Evolutionary conservation across 1,140 invertebrate genomes (phyloP), one percentile per base, ranked within the genome.

Genomic region (Apis florea): DNA sequence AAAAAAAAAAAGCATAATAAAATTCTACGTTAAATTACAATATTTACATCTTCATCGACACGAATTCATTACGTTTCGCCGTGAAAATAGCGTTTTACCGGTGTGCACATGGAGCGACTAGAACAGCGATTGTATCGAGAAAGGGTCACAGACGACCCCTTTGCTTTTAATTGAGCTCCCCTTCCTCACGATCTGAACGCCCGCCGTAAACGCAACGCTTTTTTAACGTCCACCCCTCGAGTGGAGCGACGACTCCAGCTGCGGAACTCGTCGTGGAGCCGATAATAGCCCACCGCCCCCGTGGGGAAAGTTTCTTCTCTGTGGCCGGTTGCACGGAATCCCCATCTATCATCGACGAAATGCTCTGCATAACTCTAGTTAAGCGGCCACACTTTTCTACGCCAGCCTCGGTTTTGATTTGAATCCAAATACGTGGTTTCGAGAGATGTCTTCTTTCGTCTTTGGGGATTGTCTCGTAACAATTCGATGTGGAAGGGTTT

Each of bases 91-190:
- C 67, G 67, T 63, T 63, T 63, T 70, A 54, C 11, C 4, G 8
- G 1, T 4, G 10, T n/a, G 9, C 58, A 12, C 17, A 11, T 24
- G 26, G n/a, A 26, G 19, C 17, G 2, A n/a, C n/a, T 8, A 17
- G 26, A 13, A 26, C 15, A 26, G 9, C 24, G 67, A 19, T 58
- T 40, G 68, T 63, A 54, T 54, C 26, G 56, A 31, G 31, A 47
- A 26, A 26, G 67, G 31, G 26, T 31, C 40, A 24, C 51, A 0
- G n/a, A 21, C 51, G 9, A 17, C 58, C 6, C 8, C 58, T 61
- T 59, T 51, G 73, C 66, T 86, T 87, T 86, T 87, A 87, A 87
- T 87, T 87, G 86, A 87, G 80, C 63, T 79, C 66, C 49, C 64
- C 61, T 84, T 13, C 53, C 0, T 54, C 53, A 87, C 73, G 82